phyloP scores from a whole-genome alignment of 92 coral and sea anemone species.

The Palythoa heliodiscus region DNA sequence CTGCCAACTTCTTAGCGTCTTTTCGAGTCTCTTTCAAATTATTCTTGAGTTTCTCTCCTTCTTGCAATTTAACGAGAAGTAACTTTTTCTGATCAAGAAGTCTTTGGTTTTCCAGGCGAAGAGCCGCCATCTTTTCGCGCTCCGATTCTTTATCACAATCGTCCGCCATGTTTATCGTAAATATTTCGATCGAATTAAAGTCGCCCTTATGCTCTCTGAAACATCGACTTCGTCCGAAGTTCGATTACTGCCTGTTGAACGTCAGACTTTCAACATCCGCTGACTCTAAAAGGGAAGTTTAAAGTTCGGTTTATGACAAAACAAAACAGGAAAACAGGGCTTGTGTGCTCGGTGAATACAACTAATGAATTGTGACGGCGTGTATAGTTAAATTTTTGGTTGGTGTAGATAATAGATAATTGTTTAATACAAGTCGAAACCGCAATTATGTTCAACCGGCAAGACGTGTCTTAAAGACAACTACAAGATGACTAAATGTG shows the following conservation, averaged over 20 bases:
- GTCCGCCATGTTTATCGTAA: conserved; percentile 15
- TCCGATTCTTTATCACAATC: background rate
- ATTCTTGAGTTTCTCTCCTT: conserved; percentile 65
- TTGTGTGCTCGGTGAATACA: background rate
- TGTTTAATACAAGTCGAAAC: too few relatives aligned
- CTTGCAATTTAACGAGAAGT: conserved; percentile 48
- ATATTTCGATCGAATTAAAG: background rate
- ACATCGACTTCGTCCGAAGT: conserved; percentile 29
- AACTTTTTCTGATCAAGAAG: conserved; percentile 41
- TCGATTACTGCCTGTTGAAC: background rate
- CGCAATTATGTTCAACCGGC: too few relatives aligned
- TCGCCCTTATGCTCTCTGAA: background rate
- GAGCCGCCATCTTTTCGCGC: conserved; percentile 27
- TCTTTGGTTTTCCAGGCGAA: conserved; percentile 48
- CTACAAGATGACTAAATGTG: too few relatives aligned
- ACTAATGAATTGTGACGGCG: too few relatives aligned
- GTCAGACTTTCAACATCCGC: conserved; percentile 10
- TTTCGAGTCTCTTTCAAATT: conserved; percentile 65
- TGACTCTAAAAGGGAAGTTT: conserved; percentile 2
- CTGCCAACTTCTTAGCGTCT: conserved; percentile 60
- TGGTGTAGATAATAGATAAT: too few relatives aligned
- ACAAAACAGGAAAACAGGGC: background rate
- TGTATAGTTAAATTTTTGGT: too few relatives aligned
- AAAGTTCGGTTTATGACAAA: background rate
- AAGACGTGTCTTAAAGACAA: too few relatives aligned